Evolutionary conservation across 1,140 invertebrate species (phyloP).

Genomic region (Platyura marginata): DNA sequence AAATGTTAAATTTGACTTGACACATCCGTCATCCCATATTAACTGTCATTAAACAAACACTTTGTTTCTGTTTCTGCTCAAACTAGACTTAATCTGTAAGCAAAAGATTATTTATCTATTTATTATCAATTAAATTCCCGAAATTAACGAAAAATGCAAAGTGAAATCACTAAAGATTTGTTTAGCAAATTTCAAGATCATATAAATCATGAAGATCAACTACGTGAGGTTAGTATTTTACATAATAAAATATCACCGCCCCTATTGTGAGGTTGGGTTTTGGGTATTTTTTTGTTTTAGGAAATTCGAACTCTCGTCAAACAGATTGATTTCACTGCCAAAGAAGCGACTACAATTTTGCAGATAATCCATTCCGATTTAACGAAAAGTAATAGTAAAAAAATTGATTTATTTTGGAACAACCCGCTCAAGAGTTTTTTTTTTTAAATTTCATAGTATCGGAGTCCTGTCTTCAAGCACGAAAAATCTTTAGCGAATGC

Average conservation of each 20-base stretch:
- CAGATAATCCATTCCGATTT: conserved; percentile 51
- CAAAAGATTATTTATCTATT: no score
- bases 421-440: conserved; percentile 6
- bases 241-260: conserved; percentile 3
- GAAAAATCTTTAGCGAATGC: conserved; percentile 35
- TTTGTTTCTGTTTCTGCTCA: no score
- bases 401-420: conserved; percentile 9
- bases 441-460: conserved; percentile 30
- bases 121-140: no score
- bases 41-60: no score
- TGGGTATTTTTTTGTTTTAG: conserved; percentile 21
- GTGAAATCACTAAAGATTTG: conserved; percentile 16
- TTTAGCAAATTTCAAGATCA: conserved; percentile 44
- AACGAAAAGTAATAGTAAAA: conserved; percentile 25
- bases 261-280: conserved; percentile 1
- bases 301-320: conserved; percentile 45
- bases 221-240: conserved; percentile 32
- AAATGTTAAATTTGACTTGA: no score
- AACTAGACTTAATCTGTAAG: no score
- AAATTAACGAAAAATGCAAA: not conserved
- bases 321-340: conserved; percentile 44
- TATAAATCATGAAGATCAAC: conserved; percentile 40
- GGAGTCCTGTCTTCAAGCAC: conserved; percentile 33
- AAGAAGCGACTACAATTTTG: conserved; percentile 47
- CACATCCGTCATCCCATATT: no score